Conservation (phyloP, 1,140 invertebrate genomes). For the Mamestra configurata region DNA sequence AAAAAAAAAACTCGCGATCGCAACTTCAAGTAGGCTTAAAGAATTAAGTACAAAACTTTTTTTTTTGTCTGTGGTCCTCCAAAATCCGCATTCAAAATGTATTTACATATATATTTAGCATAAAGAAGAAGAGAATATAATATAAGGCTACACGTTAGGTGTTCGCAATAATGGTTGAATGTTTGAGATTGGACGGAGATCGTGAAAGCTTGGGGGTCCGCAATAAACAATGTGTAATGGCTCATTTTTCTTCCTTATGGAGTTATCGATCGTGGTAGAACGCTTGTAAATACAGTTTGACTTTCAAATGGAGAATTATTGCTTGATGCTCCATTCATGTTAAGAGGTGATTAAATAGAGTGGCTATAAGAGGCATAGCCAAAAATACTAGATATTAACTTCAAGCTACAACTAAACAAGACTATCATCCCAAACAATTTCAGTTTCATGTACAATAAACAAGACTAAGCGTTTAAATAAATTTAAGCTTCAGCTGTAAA, state of each 20-base stretch:
- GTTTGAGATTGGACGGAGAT: conserved; percentile 41
- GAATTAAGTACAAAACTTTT: conserved; percentile 57
- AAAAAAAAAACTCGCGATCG: conserved; percentile 4
- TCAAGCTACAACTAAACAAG: neutral
- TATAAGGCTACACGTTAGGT: conserved; percentile 20
- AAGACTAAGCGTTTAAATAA: neutral
- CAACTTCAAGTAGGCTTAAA: conserved; percentile 43
- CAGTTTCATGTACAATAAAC: neutral
- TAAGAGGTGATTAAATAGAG: conserved; percentile 16
- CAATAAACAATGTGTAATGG: conserved; percentile 22
- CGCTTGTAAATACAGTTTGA: conserved; percentile 28
- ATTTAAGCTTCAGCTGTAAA: neutral
- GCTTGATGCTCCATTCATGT: conserved; percentile 1
- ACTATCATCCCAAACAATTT: neutral
- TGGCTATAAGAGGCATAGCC: neutral
- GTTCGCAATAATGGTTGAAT: neutral
- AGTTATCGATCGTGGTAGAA: neutral
- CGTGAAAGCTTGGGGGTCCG: neutral
- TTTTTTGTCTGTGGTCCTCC: conserved; percentile 57
- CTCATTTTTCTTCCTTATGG: conserved; percentile 26
- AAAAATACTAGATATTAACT: neutral
- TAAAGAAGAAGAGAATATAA: conserved; percentile 44
- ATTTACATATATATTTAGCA: conserved; percentile 55
- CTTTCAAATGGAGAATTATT: conserved; percentile 5
- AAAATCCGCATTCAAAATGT: conserved; percentile 55